A percentile compares a stretch with the other conserved stretches of the same genome.
Evolutionary conservation across 2,888 invertebrate genomes (phyloP).

Genomic region (Lissonota sp.): DNA sequence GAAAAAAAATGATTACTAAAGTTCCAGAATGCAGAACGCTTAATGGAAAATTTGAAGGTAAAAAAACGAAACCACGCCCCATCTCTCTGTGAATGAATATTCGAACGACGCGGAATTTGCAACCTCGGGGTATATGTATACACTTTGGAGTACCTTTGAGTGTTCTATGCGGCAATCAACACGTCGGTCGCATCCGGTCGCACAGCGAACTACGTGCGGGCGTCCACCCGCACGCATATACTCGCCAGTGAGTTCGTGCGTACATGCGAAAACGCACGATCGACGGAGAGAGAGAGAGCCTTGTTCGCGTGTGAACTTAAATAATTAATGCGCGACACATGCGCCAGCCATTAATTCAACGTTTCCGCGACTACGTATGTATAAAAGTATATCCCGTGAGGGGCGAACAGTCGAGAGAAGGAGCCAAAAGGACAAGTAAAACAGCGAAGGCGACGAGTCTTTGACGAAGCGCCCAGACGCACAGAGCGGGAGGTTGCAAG

Average conservation of each 20-base stretch:
- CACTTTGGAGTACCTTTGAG: background rate
- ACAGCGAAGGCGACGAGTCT: constrained; percentile 45
- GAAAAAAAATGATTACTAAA: too few species aligned
- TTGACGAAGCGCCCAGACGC: constrained; percentile 43
- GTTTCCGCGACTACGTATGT: constrained; percentile 64
- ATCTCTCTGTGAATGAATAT: background rate
- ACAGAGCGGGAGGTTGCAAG: constrained; percentile 13
- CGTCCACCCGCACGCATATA: constrained; percentile 32
- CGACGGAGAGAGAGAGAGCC: constrained; percentile 64
- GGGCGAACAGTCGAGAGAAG: constrained; percentile 24
- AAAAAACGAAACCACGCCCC: background rate
- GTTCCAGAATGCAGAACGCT: too few species aligned
- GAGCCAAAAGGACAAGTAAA: constrained; percentile 28
- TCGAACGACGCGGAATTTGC: background rate
- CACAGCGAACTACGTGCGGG: constrained; percentile 35
- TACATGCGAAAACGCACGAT: constrained; percentile 53
- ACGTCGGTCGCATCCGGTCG: constrained; percentile 8
- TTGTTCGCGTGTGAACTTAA: constrained; percentile 60
- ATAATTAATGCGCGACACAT: constrained; percentile 73
- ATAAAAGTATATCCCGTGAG: constrained; percentile 59
- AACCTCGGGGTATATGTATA: background rate
- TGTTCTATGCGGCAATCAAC: constrained; percentile 1
- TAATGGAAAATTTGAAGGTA: background rate
- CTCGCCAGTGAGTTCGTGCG: constrained; percentile 18
- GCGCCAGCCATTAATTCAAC: constrained; percentile 70